Conservation (phyloP, 2,113 vertebrate genomes). For the Pangasianodon gigas region DNA sequence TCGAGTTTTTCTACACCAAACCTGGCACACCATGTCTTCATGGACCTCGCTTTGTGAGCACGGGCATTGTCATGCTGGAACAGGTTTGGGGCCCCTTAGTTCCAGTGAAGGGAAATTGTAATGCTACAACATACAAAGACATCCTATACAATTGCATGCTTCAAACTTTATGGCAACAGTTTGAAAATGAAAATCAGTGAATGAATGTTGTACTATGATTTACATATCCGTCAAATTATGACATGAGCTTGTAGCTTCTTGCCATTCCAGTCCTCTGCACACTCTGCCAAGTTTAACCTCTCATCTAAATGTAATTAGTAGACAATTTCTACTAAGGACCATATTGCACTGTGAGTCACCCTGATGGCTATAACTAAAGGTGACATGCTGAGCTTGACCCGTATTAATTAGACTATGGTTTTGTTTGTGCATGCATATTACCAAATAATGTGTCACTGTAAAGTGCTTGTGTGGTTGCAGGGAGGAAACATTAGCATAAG, state of each 20-base stretch:
- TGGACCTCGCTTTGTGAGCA: neutral
- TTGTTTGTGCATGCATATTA: neutral
- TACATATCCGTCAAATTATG: neutral
- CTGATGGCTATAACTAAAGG: neutral
- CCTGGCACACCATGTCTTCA: neutral
- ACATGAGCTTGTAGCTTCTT: neutral
- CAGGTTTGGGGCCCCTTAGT: neutral
- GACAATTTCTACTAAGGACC: neutral
- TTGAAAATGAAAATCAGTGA: neutral
- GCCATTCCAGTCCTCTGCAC: neutral
- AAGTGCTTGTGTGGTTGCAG: neutral
- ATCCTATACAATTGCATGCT: neutral
- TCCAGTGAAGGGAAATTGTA: neutral
- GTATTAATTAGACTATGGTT: neutral
- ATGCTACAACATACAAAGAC: neutral
- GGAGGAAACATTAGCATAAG: neutral
- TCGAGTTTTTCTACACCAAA: neutral
- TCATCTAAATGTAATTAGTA: neutral
- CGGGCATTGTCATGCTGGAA: neutral
- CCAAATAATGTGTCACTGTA: neutral
- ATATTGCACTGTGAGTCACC: neutral
- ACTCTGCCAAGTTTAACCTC: neutral
- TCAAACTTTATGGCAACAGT: neutral
- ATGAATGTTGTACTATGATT: neutral
- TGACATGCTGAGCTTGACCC: neutral